Percentiles rank a stretch among this genome's conserved stretches.
Conservation (phyloP, 2,888 invertebrate species). For the Eupithecia vulgata region DNA sequence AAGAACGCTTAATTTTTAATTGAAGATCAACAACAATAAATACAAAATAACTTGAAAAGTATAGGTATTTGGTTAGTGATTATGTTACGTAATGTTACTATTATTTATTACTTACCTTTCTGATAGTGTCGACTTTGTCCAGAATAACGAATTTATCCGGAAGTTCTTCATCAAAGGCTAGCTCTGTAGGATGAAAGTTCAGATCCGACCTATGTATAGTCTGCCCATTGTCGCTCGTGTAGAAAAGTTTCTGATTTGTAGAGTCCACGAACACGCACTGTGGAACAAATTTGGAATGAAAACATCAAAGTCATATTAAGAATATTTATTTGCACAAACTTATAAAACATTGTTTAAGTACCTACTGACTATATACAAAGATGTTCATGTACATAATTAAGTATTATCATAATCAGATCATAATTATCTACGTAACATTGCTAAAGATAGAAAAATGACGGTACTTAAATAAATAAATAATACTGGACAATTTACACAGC, state of each 20-base stretch:
- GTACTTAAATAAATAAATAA: no score
- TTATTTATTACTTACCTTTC: conserved; percentile 82
- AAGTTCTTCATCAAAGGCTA: conserved; percentile 89
- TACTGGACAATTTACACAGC: no score
- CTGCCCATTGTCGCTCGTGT: conserved; percentile 89
- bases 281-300: conserved; percentile 36
- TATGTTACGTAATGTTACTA: not conserved
- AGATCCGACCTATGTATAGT: conserved; percentile 86
- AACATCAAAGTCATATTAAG: not conserved
- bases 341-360: no score
- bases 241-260: conserved; percentile 89
- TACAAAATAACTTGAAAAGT: not conserved
- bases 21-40: no score
- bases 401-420: no score
- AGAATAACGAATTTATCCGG: conserved; percentile 88
- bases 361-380: no score
- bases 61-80: not conserved
- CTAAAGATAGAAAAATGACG: no score
- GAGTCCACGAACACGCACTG: conserved; percentile 95
- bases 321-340: no score
- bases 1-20: not conserved
- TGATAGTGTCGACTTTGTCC: conserved; percentile 87
- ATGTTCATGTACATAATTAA: no score
- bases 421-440: no score
- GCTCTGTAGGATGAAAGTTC: conserved; percentile 90